phyloP scores from a whole-genome alignment of 2,113 vertebrate species.

The Eclectus roratus region DNA sequence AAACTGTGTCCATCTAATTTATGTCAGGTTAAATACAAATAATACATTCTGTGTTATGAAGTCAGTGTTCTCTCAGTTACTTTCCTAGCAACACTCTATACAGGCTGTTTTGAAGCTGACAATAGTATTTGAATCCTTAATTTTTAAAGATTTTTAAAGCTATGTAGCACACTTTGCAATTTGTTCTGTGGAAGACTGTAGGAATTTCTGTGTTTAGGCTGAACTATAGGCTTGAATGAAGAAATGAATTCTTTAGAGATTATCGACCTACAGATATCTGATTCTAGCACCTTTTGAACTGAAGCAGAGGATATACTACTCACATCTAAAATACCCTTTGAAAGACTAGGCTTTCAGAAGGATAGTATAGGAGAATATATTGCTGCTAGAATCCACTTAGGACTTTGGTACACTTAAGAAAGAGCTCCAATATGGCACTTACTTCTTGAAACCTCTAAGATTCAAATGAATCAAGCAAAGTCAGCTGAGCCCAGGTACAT shows the following conservation, averaged over 20 bases:
- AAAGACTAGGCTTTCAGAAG: neutral
- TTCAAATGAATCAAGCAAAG: neutral
- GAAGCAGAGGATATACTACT: neutral
- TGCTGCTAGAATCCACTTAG: neutral
- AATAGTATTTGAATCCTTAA: neutral
- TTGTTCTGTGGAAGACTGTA: neutral
- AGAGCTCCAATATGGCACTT: neutral
- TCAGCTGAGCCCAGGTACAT: neutral
- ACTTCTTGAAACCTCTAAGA: neutral
- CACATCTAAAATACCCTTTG: neutral
- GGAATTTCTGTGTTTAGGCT: neutral
- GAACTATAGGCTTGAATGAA: neutral
- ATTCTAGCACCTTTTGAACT: neutral
- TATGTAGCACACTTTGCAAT: neutral
- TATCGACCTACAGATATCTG: neutral
- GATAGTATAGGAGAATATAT: neutral
- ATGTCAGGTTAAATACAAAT: neutral
- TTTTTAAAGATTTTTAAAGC: no score
- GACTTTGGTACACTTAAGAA: neutral
- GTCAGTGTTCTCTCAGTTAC: neutral
- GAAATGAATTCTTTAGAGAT: neutral
- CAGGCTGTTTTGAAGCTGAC: neutral
- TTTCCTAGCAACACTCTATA: neutral
- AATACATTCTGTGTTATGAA: neutral
- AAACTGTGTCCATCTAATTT: neutral